Evolutionary conservation across 2,888 invertebrate species (phyloP), one percentile per base, ranked within the genome.

Genomic region (Nymphalis polychloros): DNA sequence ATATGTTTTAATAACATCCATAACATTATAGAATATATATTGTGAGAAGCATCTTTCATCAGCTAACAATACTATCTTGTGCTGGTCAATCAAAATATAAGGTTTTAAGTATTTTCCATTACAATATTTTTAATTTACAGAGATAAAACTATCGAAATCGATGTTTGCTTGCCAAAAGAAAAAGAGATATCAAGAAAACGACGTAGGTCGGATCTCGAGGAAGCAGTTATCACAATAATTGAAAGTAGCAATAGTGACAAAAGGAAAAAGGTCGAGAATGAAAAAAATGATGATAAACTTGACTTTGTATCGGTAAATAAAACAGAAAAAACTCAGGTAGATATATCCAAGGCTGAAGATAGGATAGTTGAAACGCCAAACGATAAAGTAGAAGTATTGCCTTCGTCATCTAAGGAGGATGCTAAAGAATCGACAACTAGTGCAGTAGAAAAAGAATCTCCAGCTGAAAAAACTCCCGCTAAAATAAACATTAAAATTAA

Each of bases 131-230:
- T 59, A 55, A 65, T 64, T 79, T 76, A 61, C 79, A 87, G 88
- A 71, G 78, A 83, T 17, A 78, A 78, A 65, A 62, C 72, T 8
- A 79, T 80, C 70, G 84, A 86, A 49, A 68, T 79, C 0, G 81
- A 83, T 2, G 65, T 68, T n/a, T 57, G 57, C 6, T 31, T 49
- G n/a, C 52, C 35, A 48, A 77, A 77, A 48, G 79, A 79, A 57
- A 74, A 63, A 49, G 76, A 77, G 19, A 27, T 73, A 8, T 68
- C 81, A 4, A 85, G 85, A 73, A 92, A 90, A 76, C 85, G 92
- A n/a, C 85, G 90, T 3, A 82, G 85, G 1, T 90, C 92, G 0
- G 79, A 82, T 1, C 71, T 88, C 10, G 88, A 88, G 63, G 90
- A 89, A 73, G 83, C 86, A 0, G 77, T 83, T 5, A 75, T 86